A percentile compares a stretch with the other conserved stretches of the same genome.
Conservation (phyloP, 2,888 invertebrate species). For the Hypselothyrea guttata region DNA sequence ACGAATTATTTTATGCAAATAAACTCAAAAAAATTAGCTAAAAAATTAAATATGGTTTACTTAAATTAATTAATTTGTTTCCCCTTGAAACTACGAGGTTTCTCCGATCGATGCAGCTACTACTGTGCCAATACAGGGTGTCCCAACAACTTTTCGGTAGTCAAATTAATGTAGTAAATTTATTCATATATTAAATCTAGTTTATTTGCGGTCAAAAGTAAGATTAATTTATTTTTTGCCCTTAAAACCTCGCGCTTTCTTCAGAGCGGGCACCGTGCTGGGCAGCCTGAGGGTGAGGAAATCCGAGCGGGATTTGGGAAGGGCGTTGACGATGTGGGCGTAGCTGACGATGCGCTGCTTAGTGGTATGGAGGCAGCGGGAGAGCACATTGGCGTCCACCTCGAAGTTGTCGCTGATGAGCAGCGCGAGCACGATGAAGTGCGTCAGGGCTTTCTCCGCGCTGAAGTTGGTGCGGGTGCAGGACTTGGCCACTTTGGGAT, state of each 20-base stretch:
- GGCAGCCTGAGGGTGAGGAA: slow-evolving; percentile 69
- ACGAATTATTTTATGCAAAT: too few species aligned
- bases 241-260: slow-evolving; percentile 40
- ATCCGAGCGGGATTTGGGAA: slow-evolving; percentile 52
- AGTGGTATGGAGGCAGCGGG: slow-evolving; percentile 69
- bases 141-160: too few species aligned
- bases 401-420: slow-evolving; percentile 72
- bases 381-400: slow-evolving; percentile 63
- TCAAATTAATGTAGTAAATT: too few species aligned
- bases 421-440: slow-evolving; percentile 78
- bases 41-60: too few species aligned
- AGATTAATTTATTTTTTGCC: slow-evolving; percentile 54
- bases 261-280: slow-evolving; percentile 61
- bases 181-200: too few species aligned
- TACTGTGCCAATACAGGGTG: too few species aligned
- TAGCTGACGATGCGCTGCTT: slow-evolving; percentile 71
- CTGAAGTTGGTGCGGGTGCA: slow-evolving; percentile 66
- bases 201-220: too few species aligned
- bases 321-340: slow-evolving; percentile 73
- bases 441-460: slow-evolving; percentile 78
- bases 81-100: too few species aligned
- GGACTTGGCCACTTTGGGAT: slow-evolving; percentile 57
- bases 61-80: too few species aligned
- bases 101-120: too few species aligned
- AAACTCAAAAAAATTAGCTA: too few species aligned